Evolutionary conservation across 2,888 invertebrate genomes (phyloP), one percentile per base, ranked within the genome.

Genomic region (Drosophila stalkeri): DNA sequence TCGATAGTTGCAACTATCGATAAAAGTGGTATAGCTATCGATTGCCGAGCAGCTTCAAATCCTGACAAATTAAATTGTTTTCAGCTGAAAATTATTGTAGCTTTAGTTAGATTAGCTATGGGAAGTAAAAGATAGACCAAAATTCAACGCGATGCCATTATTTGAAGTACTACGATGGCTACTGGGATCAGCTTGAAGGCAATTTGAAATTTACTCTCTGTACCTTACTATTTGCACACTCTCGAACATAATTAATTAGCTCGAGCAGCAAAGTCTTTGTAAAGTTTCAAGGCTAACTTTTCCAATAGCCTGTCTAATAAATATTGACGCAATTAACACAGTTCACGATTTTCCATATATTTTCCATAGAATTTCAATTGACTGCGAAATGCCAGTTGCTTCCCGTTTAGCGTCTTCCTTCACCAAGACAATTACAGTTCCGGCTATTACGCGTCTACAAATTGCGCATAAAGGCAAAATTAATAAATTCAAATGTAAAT

Each of bases 221-320:
- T 46, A 77, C 77, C 37, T 77, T 73, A 8, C 74, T 71, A 59
- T 59, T 66, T 65, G 74, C 72, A 56, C 75, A 70, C 56, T 65
- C 80, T 69, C 70, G 59, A 75, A 71, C 43, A 88, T 83, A 89
- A 75, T 86, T 88, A 83, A 84, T 84, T 86, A 78, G 72, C 77
- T 80, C 70, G 63, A 27, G 54, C 4, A 37, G 54, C 35, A 51
- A 64, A 60, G 62, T 65, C 67, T 41, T 61, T 67, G 64, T 59
- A n/a, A 64, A 65, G 52, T 64, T 64, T 64, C 37, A 39, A 49
- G 23, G 16, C 55, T 52, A 73, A 75, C 56, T 73, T 73, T 57
- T 23, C 43, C 47, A 54, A 64, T 56, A 41, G 69, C 33, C 37
- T 9, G 64, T 11, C 11, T 62, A 43, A 65, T 60, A 57, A 75